Conservation (phyloP, 2,113 vertebrate genomes). For the Daboia siamensis region DNA sequence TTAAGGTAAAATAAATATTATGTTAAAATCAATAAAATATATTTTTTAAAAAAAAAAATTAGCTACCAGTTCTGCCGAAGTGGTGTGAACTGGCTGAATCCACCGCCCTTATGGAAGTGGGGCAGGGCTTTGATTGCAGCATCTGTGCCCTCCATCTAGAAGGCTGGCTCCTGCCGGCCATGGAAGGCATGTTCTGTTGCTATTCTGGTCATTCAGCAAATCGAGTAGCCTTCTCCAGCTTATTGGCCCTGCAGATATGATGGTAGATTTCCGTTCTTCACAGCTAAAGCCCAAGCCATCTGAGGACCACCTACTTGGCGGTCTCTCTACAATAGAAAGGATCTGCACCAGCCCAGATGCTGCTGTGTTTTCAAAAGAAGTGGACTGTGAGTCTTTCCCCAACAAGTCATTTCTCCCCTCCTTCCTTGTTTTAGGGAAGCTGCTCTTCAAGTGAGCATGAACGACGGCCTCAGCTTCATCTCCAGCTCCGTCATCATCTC, state of each 20-base stretch:
- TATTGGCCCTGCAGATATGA: not conserved
- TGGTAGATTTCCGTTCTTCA: not conserved
- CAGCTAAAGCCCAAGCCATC: not conserved
- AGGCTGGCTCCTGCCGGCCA: not conserved
- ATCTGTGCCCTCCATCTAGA: not conserved
- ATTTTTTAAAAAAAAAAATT: too few relatives aligned
- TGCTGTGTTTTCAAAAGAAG: not conserved
- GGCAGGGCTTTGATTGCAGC: not conserved
- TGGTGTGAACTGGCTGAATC: too few relatives aligned
- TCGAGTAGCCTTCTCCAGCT: not conserved
- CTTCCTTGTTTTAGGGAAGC: slow-evolving; percentile 74
- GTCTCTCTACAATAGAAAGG: not conserved
- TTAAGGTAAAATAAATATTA: too few relatives aligned
- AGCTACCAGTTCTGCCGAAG: too few relatives aligned
- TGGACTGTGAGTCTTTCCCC: not conserved
- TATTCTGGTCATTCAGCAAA: not conserved
- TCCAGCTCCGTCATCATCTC: slow-evolving; percentile 97
- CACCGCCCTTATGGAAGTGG: not conserved
- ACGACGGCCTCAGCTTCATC: slow-evolving; percentile 96
- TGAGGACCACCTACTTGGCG: not conserved
- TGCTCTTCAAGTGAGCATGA: slow-evolving; percentile 97
- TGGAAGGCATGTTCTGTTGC: not conserved
- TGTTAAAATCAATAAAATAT: too few relatives aligned
- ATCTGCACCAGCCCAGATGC: not conserved
- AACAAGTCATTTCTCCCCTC: not conserved